Percentiles rank a stretch among this genome's conserved stretches.
Conservation (phyloP, 2,888 invertebrate species). For the Mamestra brassicae region DNA sequence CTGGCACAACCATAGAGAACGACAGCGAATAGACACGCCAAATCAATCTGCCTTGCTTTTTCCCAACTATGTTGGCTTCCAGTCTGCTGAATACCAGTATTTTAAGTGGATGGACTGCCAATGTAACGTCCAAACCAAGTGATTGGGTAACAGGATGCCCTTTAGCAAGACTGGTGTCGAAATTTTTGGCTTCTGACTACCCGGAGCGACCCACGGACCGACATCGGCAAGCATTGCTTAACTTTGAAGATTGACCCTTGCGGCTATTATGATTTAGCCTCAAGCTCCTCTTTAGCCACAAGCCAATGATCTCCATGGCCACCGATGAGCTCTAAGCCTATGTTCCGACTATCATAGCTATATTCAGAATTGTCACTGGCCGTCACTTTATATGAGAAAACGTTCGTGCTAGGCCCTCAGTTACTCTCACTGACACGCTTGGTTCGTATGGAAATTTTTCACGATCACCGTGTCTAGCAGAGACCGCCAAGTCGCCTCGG, state of each 20-base stretch:
- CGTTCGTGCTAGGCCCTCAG: not conserved
- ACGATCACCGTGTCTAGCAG: not conserved
- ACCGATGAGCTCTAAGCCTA: not conserved
- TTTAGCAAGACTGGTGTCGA: not conserved
- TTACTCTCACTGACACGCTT: not conserved
- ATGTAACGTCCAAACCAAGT: not conserved
- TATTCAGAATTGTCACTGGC: too few relatives aligned
- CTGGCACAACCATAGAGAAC: conserved; percentile 30
- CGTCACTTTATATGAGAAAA: too few relatives aligned
- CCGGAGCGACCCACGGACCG: not conserved
- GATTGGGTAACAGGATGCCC: not conserved
- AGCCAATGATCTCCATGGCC: not conserved
- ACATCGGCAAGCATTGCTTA: not conserved
- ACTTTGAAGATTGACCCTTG: too few relatives aligned
- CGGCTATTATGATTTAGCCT: not conserved
- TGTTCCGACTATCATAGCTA: too few relatives aligned
- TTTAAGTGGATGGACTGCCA: not conserved
- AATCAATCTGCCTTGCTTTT: not conserved
- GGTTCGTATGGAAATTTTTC: not conserved
- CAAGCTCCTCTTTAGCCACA: not conserved
- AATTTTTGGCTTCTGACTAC: not conserved
- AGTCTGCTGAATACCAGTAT: not conserved
- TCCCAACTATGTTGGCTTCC: not conserved
- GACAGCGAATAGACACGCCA: not conserved
- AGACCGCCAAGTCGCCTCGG: not conserved